A percentile compares a stretch with the other conserved stretches of the same genome.
Evolutionary conservation across 64 coral and sea anemone genomes (phyloP).

Genomic region (Catalaphyllia jardinei): DNA sequence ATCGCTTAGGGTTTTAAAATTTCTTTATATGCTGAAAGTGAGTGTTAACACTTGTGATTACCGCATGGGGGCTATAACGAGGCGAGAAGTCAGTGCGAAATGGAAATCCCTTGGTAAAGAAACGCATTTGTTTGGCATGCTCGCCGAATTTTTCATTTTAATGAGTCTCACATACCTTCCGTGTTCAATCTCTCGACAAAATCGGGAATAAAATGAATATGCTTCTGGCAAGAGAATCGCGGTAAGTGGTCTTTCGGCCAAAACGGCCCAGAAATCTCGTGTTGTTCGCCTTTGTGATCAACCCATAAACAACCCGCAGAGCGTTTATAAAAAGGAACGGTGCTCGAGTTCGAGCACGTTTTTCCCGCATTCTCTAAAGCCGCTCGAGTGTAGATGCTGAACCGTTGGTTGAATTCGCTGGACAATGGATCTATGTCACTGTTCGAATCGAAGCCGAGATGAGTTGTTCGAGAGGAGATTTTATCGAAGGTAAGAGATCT

Average conservation of each 20-base stretch:
- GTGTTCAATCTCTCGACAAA: slow-evolving; percentile 83
- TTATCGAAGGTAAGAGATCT: slow-evolving; percentile 7
- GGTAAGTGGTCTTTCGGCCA: slow-evolving; percentile 91
- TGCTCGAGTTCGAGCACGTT: neutral
- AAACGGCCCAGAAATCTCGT: slow-evolving; percentile 77
- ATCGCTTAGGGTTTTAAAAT: neutral
- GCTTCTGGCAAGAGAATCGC: slow-evolving; percentile 72
- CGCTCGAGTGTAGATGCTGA: slow-evolving; percentile 66
- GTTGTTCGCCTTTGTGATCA: slow-evolving; percentile 57
- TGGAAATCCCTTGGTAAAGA: slow-evolving; percentile 6
- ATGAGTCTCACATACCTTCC: slow-evolving; percentile 56
- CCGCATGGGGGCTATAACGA: neutral
- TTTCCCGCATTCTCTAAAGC: slow-evolving; percentile 60
- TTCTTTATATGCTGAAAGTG: neutral
- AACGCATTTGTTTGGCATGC: neutral
- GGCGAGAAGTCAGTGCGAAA: neutral
- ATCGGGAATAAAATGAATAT: slow-evolving; percentile 63
- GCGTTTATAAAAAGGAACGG: slow-evolving; percentile 48
- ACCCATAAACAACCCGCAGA: slow-evolving; percentile 61
- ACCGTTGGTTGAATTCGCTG: slow-evolving; percentile 51
- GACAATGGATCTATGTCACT: slow-evolving; percentile 65
- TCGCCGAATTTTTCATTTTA: neutral
- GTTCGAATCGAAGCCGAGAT: slow-evolving; percentile 1
- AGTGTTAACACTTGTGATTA: neutral
- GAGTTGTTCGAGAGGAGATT: neutral